Percentiles rank a stretch among this genome's conserved stretches.
These are phyloP conservation scores for Melanophora roralis DNA, from an alignment of 2,888 invertebrate genomes.

Conservation along the genomic window DNA sequence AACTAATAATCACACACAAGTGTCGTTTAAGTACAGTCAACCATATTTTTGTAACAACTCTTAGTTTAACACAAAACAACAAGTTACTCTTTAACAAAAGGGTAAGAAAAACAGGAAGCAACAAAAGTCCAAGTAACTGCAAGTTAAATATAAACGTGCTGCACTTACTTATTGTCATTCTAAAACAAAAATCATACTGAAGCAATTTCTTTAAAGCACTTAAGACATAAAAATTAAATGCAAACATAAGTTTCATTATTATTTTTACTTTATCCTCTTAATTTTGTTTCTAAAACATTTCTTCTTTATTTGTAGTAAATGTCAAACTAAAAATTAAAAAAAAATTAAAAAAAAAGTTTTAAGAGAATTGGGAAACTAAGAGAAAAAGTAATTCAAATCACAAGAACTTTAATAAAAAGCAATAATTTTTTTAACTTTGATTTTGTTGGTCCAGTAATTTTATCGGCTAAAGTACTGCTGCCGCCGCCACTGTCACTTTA, in stretches of 20 bases:
- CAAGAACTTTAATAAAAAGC: conserved; percentile 38
- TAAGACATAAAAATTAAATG: conserved; percentile 4
- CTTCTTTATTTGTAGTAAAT: conserved; percentile 36
- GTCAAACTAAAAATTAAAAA: conserved; percentile 12
- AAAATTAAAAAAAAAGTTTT: neutral
- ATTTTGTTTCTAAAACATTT: conserved; percentile 17
- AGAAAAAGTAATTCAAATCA: conserved; percentile 60
- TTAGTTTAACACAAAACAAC: conserved; percentile 32
- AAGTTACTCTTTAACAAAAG: neutral
- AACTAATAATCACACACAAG: conserved; percentile 58
- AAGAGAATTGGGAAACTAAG: conserved; percentile 18
- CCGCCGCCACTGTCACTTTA: neutral
- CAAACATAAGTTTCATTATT: conserved; percentile 15
- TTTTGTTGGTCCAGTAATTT: neutral
- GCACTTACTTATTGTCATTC: conserved; percentile 30
- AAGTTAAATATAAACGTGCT: conserved; percentile 47
- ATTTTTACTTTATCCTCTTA: neutral
- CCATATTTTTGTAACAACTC: conserved; percentile 59
- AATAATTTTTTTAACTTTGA: neutral
- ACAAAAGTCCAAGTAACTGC: conserved; percentile 5
- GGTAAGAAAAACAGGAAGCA: neutral
- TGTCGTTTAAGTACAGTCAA: conserved; percentile 56
- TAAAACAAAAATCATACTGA: neutral
- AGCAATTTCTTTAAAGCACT: neutral
- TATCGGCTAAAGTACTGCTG: neutral